A percentile compares a stretch with the other conserved stretches of the same genome.
Evolutionary conservation across 1,140 invertebrate species (phyloP).

Genomic region (Bombus huntii): DNA sequence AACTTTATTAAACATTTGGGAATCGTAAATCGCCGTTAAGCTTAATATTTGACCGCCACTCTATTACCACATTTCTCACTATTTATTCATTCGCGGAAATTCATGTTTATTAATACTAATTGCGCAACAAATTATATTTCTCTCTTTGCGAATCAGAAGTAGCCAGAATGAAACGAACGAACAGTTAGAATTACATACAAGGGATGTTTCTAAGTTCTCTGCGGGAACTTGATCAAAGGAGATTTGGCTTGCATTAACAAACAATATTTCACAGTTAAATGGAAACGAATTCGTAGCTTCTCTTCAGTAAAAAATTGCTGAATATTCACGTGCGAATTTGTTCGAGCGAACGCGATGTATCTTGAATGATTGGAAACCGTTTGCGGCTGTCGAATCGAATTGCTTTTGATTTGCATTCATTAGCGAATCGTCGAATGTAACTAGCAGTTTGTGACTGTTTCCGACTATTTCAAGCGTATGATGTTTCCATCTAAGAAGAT

Average conservation of each 20-base stretch:
- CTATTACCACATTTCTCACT: not conserved
- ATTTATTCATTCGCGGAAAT: not conserved
- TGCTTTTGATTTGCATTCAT: constrained; percentile 6
- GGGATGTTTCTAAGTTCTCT: too few relatives aligned
- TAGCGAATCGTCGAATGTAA: not conserved
- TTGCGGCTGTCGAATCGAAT: constrained; percentile 1
- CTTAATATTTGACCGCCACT: not conserved
- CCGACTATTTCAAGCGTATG: not conserved
- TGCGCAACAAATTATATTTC: not conserved
- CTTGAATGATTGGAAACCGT: not conserved
- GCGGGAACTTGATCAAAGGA: not conserved
- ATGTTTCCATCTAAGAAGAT: not conserved
- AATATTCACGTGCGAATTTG: constrained; percentile 12
- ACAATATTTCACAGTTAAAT: not conserved
- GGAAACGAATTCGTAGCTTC: not conserved
- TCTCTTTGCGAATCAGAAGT: not conserved
- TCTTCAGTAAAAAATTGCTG: constrained; percentile 1
- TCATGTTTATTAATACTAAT: not conserved
- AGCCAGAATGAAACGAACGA: not conserved
- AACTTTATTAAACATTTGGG: not conserved
- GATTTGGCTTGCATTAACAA: not conserved
- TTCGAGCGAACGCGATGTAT: not conserved
- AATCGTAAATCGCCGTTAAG: not conserved
- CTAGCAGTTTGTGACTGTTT: not conserved
- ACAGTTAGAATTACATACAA: not conserved